A percentile compares a stretch with the other conserved stretches of the same genome.
phyloP scores from a whole-genome alignment of 2,113 vertebrate genomes.

The Silurus asotus region DNA sequence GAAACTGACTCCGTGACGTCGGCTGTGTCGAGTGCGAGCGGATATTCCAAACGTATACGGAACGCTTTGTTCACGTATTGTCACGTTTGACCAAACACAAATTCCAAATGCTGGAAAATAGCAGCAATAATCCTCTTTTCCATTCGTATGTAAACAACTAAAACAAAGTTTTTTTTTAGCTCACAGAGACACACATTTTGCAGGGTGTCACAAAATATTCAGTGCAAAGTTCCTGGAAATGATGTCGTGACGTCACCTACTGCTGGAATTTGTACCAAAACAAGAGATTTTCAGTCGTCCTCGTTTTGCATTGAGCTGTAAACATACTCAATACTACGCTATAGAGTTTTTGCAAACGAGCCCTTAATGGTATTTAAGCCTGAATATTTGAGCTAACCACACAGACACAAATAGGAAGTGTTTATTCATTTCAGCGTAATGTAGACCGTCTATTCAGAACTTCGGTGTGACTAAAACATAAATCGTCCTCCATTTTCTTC shows the following conservation, averaged over 20 bases:
- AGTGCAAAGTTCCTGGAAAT: background rate
- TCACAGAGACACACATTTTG: too few relatives aligned
- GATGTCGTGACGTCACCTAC: background rate
- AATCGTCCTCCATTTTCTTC: background rate
- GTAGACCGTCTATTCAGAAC: background rate
- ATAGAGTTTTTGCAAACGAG: background rate
- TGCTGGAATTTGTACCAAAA: background rate
- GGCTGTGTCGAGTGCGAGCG: background rate
- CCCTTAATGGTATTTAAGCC: background rate
- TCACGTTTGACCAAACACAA: background rate
- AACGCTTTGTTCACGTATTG: background rate
- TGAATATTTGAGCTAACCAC: slow-evolving; percentile 21
- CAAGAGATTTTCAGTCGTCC: background rate
- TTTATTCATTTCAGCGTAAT: slow-evolving; percentile 31
- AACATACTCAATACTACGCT: background rate
- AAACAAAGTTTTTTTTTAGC: background rate
- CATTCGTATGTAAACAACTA: background rate
- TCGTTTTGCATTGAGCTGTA: background rate
- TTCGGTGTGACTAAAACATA: background rate
- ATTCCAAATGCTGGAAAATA: background rate
- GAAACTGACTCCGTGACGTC: slow-evolving; percentile 25
- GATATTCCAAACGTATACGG: background rate
- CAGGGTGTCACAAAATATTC: background rate
- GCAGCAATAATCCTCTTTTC: background rate
- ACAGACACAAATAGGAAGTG: slow-evolving; percentile 31